Base-by-base conservation (phyloP, 2,888 invertebrate genomes). In the Folsomia candida region DNA sequence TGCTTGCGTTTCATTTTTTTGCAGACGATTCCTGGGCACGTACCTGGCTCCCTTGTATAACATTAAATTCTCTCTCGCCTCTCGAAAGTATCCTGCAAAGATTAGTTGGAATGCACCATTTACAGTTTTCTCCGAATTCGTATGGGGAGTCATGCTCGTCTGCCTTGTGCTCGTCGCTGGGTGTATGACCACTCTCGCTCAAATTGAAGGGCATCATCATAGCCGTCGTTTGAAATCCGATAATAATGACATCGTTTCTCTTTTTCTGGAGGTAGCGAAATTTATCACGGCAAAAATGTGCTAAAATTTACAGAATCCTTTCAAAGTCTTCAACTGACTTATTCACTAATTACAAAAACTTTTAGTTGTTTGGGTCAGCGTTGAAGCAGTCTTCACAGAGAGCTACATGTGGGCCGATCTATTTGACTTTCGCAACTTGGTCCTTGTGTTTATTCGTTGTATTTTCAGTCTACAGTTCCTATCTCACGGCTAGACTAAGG, bases 401-500 rank as follows among this genome's bases (percentile, higher is more conserved):
- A 37, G 14, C 37, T 9, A 4, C 37, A 14, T 4, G 37, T 37
- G 73, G 73, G 22, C 70, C 73, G 18, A 29, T 65, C 27, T 6
- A 59, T 25, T 37, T 70, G 2, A 70, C 67, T 29, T 20, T 73
- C 14, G 14, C 65, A 1, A 59, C 47, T 25, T 73, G 70, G 70
- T 28, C 70, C n/a, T 9, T 70, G 20, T 62, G 54, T n/a, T 60
- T 58, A 18, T 37, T 73, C n/a, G 65, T 62, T 11, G 4, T 73
- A 4, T 67, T 67, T 11, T 68, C 64, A 20, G 6, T 68, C 11
- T 73, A 73, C 65, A 54, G 24, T 27, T 73, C 73, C 1, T 70
- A 70, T 47, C 47, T 70, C 2, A 70, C 62, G 1, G 69, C 70
- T 2, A 51, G 37, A 29, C 63, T 73, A 24, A 70, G 73, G 73